Base-by-base conservation (phyloP, 2,113 vertebrate species). In the Aspidoscelis tigris region DNA sequence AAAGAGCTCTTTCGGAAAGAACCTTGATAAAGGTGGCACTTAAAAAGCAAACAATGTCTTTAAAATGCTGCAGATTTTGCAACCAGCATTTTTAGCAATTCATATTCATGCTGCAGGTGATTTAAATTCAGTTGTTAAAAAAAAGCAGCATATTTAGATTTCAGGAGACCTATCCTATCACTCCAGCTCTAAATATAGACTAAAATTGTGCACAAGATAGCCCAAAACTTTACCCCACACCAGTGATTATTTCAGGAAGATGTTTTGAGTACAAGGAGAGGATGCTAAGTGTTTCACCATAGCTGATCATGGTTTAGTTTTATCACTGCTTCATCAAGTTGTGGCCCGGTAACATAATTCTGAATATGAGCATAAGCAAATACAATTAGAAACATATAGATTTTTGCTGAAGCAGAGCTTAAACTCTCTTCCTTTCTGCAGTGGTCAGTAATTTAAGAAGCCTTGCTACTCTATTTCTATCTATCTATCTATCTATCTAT, bases 1-100 rank as follows among this genome's bases (percentile, higher is more conserved):
- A 76, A 55, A 77, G 47, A 47, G 55, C 44, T 80, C 22, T 4
- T 8, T 84, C 91, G 65, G 50, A 2, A 3, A 80, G 70, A 80
- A 76, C 44, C 78, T 10, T 18, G 61, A 73, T 2, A 82, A 84
- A 80, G 3, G 70, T 3, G 76, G 44, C 0, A 22, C 73, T 75
- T 20, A 1, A 43, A 53, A 89, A 77, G 39, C 66, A 88, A 85
- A 77, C 55, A 24, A 14, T 6, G 0, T 21, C 58, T 80, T 76
- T 3, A 8, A 14, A 77, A 76, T 12, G 33, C 26, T 20, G 39
- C 7, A 65, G 41, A 73, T 47, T 80, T 86, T 53, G 55, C 33
- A 66, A 22, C 26, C 33, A 0, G 7, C 33, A n/a, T 83, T 78
- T 64, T 50, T 5, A 33, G 76, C 4, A 21, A 79, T 76, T 55